phyloP scores from a whole-genome alignment of 2,113 vertebrate species.

The Vidua macroura region DNA sequence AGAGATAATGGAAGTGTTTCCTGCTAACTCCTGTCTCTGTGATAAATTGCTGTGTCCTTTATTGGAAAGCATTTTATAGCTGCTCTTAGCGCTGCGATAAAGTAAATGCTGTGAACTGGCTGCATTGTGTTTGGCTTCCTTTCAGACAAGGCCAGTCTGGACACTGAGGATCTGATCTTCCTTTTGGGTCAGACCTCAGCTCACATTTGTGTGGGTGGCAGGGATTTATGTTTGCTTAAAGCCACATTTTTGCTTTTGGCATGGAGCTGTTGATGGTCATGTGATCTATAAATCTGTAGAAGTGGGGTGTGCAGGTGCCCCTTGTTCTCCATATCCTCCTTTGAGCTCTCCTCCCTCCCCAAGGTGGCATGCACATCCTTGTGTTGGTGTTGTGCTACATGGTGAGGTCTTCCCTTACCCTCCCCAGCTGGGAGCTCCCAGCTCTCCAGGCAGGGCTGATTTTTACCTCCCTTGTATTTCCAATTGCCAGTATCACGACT shows the following conservation, averaged over 20 bases:
- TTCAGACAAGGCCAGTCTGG: background rate
- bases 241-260: background rate
- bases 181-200: background rate
- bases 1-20: conserved; percentile 47
- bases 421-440: background rate
- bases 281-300: background rate
- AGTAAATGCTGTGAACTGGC: background rate
- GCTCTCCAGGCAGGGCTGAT: background rate
- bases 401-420: background rate
- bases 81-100: background rate
- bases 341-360: background rate
- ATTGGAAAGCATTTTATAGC: conserved; percentile 22
- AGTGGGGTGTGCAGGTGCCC: rapidly evolving
- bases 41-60: conserved; percentile 23
- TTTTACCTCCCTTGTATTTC: background rate
- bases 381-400: background rate
- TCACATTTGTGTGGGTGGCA: background rate
- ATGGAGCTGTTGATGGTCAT: background rate
- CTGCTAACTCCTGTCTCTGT: conserved; percentile 22
- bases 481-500: background rate
- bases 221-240: background rate
- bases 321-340: background rate
- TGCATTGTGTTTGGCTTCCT: conserved; percentile 59
- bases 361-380: background rate
- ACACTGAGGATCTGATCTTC: background rate